Evolutionary conservation across 1,140 invertebrate species (phyloP), one percentile per base, ranked within the genome.

Genomic region (Drosophila grimshawi): DNA sequence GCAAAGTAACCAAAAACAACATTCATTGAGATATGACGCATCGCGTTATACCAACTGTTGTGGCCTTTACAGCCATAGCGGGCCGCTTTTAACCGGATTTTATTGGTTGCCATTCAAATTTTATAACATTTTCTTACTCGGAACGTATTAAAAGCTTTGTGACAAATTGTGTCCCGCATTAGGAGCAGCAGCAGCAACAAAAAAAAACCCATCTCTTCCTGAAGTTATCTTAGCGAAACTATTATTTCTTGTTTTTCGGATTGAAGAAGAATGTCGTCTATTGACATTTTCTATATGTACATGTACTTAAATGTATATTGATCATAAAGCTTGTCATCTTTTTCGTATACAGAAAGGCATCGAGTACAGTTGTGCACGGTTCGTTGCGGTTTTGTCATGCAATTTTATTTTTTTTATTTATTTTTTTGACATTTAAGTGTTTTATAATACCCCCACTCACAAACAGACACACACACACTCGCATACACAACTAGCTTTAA

Each of bases 11-110:
- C 19, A 19, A 19, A 19, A 19, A 19, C 19, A 1, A 19, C 19
- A 19, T 19, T 48, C 39, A 73, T 73, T 66, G 66, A 52, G 39
- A 29, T 27, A 73, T 73, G 70, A 73, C 70, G 55, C 70, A 73
- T 67, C 55, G 48, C 49, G 37, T 52, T 68, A 43, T 45, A 19
- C 37, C 49, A 30, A 52, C 39, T 29, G 30, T 6, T 41, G 53
- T 52, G 78, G 75, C 75, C 80, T 82, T 71, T 60, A 30, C 11
- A 32, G 33, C 19, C 19, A 19, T 19, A 19, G 19, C 19, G 19
- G 19, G 19, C 19, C 19, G 0, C 43, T 48, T 76, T 83, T 55
- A 89, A 86, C 83, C 83, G 83, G 83, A 86, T 89, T 86, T 80
- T 64, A 78, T 75, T 37, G 63, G 48, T 66, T 76, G 8, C n/a